Percentiles rank a stretch among this genome's conserved stretches.
Evolutionary conservation across 2,888 invertebrate genomes (phyloP).

Genomic region (Pachycephus smyrnensis): DNA sequence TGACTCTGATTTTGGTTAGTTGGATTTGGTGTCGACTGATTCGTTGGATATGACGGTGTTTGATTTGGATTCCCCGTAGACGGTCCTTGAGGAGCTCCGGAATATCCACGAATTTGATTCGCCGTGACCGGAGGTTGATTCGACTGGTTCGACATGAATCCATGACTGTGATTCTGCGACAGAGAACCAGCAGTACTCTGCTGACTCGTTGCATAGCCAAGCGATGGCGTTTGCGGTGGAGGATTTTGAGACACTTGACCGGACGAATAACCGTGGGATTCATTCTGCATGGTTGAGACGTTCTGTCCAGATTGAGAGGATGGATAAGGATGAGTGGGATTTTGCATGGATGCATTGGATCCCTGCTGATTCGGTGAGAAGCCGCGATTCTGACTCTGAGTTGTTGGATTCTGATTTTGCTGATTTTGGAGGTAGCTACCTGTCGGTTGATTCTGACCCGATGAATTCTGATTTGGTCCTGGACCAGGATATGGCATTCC

Average conservation of each 20-base stretch:
- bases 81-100: conserved; percentile 29
- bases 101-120: conserved; percentile 51
- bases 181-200: conserved; percentile 26
- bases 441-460: conserved; percentile 14
- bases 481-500: conserved; percentile 40
- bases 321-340: conserved; percentile 28
- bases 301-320: conserved; percentile 31
- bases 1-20: conserved; percentile 35
- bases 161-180: conserved; percentile 28
- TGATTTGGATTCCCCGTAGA: background rate
- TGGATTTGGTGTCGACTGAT: conserved; percentile 34
- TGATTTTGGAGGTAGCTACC: conserved; percentile 31
- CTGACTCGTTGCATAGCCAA: conserved; percentile 29
- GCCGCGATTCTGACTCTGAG: conserved; percentile 20
- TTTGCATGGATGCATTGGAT: conserved; percentile 25
- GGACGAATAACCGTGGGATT: conserved; percentile 24
- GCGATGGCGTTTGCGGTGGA: conserved; percentile 31
- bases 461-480: conserved; percentile 40
- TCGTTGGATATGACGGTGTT: conserved; percentile 30
- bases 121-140: conserved; percentile 40
- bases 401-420: conserved; percentile 36
- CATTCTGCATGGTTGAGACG: conserved; percentile 29
- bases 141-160: conserved; percentile 27
- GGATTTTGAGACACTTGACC: conserved; percentile 33
- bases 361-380: conserved; percentile 41